Conservation (phyloP, 2,888 invertebrate genomes). For the Drosophila colorata region DNA sequence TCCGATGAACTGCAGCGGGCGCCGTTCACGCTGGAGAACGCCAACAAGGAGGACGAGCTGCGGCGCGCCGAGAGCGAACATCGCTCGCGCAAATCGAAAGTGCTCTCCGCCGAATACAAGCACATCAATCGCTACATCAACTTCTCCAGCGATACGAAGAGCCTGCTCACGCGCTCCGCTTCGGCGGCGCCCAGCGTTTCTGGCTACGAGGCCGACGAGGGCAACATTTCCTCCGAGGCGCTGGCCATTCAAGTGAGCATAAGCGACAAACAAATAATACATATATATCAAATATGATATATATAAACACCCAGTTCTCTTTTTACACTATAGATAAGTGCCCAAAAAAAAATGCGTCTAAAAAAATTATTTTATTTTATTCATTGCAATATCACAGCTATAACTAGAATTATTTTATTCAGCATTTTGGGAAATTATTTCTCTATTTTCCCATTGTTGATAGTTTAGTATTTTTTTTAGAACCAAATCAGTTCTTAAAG, state of each 20-base stretch:
- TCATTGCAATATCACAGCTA: too few relatives aligned
- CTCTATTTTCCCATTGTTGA: too few relatives aligned
- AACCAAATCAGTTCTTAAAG: too few relatives aligned
- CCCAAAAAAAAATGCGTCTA: too few relatives aligned
- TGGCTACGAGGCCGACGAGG: slow-evolving; percentile 74
- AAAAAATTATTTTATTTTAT: too few relatives aligned
- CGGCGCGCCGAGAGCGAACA: slow-evolving; percentile 80
- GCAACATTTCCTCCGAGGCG: slow-evolving; percentile 84
- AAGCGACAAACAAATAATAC: too few relatives aligned
- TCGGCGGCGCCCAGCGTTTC: slow-evolving; percentile 71
- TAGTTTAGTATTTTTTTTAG: too few relatives aligned
- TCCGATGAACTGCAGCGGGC: slow-evolving; percentile 65
- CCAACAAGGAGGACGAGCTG: slow-evolving; percentile 81
- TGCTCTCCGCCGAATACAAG: slow-evolving; percentile 82
- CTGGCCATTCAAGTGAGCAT: slow-evolving; percentile 78
- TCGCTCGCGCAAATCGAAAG: slow-evolving; percentile 83
- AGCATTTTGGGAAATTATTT: too few relatives aligned
- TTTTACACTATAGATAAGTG: too few relatives aligned
- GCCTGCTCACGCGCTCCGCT: slow-evolving; percentile 82
- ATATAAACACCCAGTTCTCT: too few relatives aligned
- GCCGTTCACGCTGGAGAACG: slow-evolving; percentile 82
- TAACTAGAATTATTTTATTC: too few relatives aligned
- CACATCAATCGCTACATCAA: slow-evolving; percentile 82
- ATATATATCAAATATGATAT: too few relatives aligned
- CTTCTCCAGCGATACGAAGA: slow-evolving; percentile 82